These are phyloP conservation scores for Anniella stebbinsi DNA, from an alignment of 2,797 vertebrate genomes.

Conservation along the genomic window DNA sequence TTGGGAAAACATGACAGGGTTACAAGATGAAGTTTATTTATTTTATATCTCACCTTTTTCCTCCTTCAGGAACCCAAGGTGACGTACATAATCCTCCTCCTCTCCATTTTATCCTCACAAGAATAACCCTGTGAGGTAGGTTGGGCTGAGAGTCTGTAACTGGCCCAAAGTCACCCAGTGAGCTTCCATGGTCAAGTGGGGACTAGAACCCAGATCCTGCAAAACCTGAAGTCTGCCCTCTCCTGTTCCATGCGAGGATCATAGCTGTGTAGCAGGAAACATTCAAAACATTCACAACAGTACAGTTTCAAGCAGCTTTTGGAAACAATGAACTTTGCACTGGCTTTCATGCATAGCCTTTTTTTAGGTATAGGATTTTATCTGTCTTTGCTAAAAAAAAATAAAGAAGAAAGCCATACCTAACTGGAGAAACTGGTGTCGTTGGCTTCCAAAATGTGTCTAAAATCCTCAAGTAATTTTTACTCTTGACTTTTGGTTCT, in stretches of 20 bases:
- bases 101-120: too few relatives aligned
- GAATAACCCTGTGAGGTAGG: too few relatives aligned
- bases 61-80: too few relatives aligned
- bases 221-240: too few relatives aligned
- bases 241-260: neutral
- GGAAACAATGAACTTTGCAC: neutral
- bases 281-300: neutral
- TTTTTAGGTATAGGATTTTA: neutral
- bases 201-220: too few relatives aligned
- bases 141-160: too few relatives aligned
- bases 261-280: neutral
- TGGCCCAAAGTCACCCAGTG: too few relatives aligned
- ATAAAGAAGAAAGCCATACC: neutral
- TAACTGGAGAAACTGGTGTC: neutral
- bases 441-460: neutral
- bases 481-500: neutral
- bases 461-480: neutral
- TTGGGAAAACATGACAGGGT: too few relatives aligned
- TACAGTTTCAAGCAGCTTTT: neutral
- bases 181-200: too few relatives aligned
- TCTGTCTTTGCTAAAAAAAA: neutral
- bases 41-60: too few relatives aligned
- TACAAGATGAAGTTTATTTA: too few relatives aligned
- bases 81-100: too few relatives aligned
- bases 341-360: neutral